Percentiles rank a stretch among this genome's conserved stretches.
These are phyloP conservation scores for Tinea trinotella DNA, from an alignment of 2,888 invertebrate species.

Conservation along the genomic window DNA sequence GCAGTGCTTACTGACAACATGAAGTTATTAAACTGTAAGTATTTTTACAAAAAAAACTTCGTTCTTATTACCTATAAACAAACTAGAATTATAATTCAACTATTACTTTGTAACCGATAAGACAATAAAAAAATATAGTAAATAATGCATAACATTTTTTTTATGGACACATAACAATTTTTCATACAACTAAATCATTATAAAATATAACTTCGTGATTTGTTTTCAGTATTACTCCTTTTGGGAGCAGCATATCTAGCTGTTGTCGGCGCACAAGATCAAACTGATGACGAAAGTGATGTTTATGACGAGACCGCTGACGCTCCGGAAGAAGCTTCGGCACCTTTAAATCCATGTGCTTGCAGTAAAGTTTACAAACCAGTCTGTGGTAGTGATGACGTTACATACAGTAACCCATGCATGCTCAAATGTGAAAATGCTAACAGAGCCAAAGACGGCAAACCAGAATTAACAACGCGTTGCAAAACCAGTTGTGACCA, in stretches of 20 bases:
- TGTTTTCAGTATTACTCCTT: conserved; percentile 8
- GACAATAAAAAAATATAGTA: too few relatives aligned
- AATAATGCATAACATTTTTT: too few relatives aligned
- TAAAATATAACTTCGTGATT: not conserved
- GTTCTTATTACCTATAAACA: too few relatives aligned
- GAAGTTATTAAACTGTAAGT: not conserved
- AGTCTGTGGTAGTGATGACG: too few relatives aligned
- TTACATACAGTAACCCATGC: too few relatives aligned
- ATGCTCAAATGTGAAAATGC: too few relatives aligned
- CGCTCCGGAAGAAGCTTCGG: not conserved
- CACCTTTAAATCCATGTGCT: too few relatives aligned
- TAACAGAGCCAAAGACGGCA: too few relatives aligned
- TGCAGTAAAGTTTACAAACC: not conserved
- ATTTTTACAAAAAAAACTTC: not conserved
- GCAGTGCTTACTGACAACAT: not conserved
- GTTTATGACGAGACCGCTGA: not conserved
- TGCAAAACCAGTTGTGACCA: not conserved
- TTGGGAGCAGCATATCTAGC: not conserved
- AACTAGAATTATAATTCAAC: too few relatives aligned
- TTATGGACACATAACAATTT: too few relatives aligned
- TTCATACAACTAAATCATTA: not conserved
- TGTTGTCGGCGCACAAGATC: not conserved
- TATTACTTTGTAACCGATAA: too few relatives aligned
- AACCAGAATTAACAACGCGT: too few relatives aligned
- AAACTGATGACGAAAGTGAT: not conserved